These are phyloP conservation scores for Pristis pectinata DNA, from an alignment of 2,797 vertebrate species.

Conservation along the genomic window DNA sequence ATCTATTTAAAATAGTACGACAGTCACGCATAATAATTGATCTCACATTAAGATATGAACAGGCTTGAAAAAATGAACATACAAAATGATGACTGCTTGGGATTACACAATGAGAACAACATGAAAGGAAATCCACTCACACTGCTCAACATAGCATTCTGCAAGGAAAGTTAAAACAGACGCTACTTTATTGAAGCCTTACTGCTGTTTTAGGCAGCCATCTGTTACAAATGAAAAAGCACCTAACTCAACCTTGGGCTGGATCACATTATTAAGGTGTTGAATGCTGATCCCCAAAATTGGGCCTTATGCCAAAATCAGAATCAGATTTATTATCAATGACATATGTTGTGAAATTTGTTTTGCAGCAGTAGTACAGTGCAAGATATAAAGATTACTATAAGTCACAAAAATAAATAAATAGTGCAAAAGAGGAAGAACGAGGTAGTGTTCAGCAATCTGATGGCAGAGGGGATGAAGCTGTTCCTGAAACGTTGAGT, in stretches of 20 bases:
- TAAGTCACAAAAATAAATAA: no score
- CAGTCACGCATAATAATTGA: background rate
- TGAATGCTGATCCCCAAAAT: background rate
- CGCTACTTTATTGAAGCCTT: no score
- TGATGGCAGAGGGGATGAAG: no score
- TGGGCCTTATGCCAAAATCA: background rate
- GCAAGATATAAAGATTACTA: no score
- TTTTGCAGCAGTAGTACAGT: no score
- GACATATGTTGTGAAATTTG: no score
- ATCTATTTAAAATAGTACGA: background rate
- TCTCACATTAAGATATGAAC: background rate
- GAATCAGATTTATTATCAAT: no score
- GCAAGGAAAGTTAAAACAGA: background rate
- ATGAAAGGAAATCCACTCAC: background rate
- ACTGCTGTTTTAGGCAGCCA: background rate
- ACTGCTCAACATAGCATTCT: background rate
- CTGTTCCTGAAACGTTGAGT: no score
- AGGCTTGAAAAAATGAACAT: background rate
- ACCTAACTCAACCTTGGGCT: background rate
- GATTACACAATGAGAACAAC: background rate
- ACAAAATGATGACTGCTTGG: background rate
- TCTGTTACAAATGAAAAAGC: background rate
- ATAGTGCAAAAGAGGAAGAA: no score
- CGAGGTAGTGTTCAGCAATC: no score
- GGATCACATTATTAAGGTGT: background rate